A percentile compares a stretch with the other conserved stretches of the same genome.
Conservation (phyloP, 2,113 vertebrate genomes). For the Dromaius novaehollandiae region DNA sequence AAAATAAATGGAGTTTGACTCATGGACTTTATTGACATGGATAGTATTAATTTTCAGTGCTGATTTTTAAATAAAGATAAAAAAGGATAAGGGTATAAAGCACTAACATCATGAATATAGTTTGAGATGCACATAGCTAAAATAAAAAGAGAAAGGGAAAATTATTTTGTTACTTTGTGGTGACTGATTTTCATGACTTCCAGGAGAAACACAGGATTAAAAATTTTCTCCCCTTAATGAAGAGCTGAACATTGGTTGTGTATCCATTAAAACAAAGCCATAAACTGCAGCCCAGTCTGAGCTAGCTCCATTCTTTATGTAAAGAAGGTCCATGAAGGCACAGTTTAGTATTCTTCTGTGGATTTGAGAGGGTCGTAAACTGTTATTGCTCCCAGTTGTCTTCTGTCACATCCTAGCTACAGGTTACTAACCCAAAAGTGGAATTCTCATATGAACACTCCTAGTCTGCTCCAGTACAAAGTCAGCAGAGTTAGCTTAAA, state of each 20-base stretch:
- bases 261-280: neutral
- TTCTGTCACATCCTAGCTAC: neutral
- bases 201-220: neutral
- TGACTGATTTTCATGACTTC: neutral
- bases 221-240: neutral
- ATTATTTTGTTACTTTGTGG: neutral
- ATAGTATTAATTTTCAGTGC: neutral
- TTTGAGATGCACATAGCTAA: neutral
- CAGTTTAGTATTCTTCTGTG: neutral
- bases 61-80: neutral
- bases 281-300: neutral
- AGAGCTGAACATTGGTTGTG: neutral
- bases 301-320: neutral
- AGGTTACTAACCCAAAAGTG: neutral
- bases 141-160: neutral
- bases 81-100: neutral
- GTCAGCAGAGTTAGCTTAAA: neutral
- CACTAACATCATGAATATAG: neutral
- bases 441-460: neutral
- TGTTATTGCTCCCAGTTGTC: neutral
- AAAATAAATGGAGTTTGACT: neutral
- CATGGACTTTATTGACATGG: neutral
- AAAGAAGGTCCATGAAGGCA: neutral
- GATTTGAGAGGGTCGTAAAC: neutral
- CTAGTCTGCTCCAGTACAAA: neutral